A percentile compares a stretch with the other conserved stretches of the same genome.
Evolutionary conservation across 1,140 invertebrate species (phyloP).

Genomic region (Scylla paramamosain): DNA sequence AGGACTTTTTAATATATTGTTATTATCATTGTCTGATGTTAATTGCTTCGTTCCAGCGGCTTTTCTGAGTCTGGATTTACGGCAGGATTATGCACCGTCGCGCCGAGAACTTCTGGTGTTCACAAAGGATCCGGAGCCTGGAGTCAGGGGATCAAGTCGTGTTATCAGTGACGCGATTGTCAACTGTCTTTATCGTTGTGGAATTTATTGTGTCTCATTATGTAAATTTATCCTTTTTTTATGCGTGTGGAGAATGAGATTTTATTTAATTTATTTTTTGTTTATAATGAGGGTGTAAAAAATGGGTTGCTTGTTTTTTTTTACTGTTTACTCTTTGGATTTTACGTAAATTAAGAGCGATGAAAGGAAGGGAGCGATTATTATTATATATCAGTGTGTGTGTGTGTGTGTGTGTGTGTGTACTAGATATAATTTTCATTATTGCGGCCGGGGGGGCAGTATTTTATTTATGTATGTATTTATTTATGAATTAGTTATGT

Average conservation of each 20-base stretch:
- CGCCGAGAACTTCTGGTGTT: neutral
- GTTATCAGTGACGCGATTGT: neutral
- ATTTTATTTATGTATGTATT: too few species aligned
- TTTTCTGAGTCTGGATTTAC: constrained; percentile 14
- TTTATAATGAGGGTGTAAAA: neutral
- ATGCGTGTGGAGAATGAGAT: neutral
- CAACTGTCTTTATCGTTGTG: neutral
- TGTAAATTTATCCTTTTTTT: constrained; percentile 29
- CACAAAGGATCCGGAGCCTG: neutral
- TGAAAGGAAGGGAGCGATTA: neutral
- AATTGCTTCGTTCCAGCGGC: constrained; percentile 38
- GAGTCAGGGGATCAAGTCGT: neutral
- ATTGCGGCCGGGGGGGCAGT: too few species aligned
- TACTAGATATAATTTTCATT: too few species aligned
- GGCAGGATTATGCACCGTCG: constrained; percentile 42
- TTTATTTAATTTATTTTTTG: neutral
- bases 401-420: too few species aligned
- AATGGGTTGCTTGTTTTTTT: neutral
- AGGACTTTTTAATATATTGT: constrained; percentile 40
- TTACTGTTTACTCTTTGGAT: neutral
- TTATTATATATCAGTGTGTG: too few species aligned
- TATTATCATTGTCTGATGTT: constrained; percentile 59
- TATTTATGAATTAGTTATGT: too few species aligned
- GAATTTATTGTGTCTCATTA: constrained; percentile 18
- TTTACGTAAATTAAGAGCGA: neutral